Percentiles rank a stretch among this genome's conserved stretches.
Evolutionary conservation across 2,888 invertebrate species (phyloP).

Genomic region (Agonopterix heracliana): DNA sequence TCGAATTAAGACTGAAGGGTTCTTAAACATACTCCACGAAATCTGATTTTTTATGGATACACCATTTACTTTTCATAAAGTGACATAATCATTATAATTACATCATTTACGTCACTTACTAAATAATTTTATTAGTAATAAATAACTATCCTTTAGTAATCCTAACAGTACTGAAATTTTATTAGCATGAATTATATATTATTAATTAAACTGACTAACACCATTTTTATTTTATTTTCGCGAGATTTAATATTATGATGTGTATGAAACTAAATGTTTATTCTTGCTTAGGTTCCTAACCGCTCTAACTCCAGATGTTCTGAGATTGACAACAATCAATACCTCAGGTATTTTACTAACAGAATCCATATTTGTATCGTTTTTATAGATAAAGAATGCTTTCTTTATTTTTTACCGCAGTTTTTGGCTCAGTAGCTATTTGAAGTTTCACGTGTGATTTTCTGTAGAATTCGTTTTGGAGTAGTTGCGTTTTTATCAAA

Average conservation of each 20-base stretch:
- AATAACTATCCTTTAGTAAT: too few species aligned
- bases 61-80: too few species aligned
- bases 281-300: conserved; percentile 71
- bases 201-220: conserved; percentile 33
- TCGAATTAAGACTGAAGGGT: too few species aligned
- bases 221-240: not conserved
- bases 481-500: conserved; percentile 22
- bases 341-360: conserved; percentile 66
- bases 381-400: conserved; percentile 66
- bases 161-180: not conserved
- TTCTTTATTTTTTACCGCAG: conserved; percentile 51
- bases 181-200: not conserved
- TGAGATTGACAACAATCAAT: conserved; percentile 74
- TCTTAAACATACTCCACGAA: too few species aligned
- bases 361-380: conserved; percentile 21
- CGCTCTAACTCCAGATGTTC: conserved; percentile 73
- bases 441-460: conserved; percentile 15
- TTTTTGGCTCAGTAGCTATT: conserved; percentile 32
- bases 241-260: not conserved
- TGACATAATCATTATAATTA: too few species aligned
- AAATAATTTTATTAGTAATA: too few species aligned
- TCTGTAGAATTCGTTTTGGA: conserved; percentile 7
- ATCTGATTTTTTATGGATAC: too few species aligned
- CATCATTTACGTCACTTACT: too few species aligned
- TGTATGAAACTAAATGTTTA: not conserved